Conservation (phyloP, 2,888 invertebrate genomes). For the Chrysolina americana region DNA sequence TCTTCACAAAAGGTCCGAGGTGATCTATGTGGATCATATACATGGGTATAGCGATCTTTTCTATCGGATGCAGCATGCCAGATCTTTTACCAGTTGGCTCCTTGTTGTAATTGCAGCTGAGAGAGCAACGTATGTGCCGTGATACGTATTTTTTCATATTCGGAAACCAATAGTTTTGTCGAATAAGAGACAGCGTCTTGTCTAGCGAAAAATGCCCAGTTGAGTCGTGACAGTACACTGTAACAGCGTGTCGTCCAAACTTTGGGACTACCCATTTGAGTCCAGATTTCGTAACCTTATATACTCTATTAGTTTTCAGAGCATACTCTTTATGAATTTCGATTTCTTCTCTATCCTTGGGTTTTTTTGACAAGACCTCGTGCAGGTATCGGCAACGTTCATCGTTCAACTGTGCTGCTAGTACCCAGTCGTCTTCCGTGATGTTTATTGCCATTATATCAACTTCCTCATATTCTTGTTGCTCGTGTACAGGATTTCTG, state of each 20-base stretch:
- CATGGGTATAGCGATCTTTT: constrained; percentile 32
- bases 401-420: constrained; percentile 23
- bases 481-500: constrained; percentile 39
- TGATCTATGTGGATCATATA: constrained; percentile 41
- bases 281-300: constrained; percentile 2
- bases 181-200: constrained; percentile 22
- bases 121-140: constrained; percentile 29
- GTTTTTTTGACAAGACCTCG: background rate
- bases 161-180: constrained; percentile 45
- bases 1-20: constrained; percentile 37
- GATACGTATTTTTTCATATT: constrained; percentile 38
- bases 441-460: constrained; percentile 36
- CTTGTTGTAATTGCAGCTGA: constrained; percentile 36
- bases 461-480: background rate
- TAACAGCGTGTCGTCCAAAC: background rate
- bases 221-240: constrained; percentile 23
- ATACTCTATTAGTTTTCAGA: constrained; percentile 19
- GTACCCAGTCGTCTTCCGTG: constrained; percentile 51
- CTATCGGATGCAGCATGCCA: constrained; percentile 33
- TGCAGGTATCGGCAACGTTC: constrained; percentile 21
- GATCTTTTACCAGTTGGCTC: constrained; percentile 31
- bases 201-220: constrained; percentile 30
- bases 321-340: constrained; percentile 25
- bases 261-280: constrained; percentile 27
- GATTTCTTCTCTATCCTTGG: constrained; percentile 10